A percentile compares a stretch with the other conserved stretches of the same genome.
phyloP scores from a whole-genome alignment of 2,888 invertebrate genomes.

The Agriotes lineatus region DNA sequence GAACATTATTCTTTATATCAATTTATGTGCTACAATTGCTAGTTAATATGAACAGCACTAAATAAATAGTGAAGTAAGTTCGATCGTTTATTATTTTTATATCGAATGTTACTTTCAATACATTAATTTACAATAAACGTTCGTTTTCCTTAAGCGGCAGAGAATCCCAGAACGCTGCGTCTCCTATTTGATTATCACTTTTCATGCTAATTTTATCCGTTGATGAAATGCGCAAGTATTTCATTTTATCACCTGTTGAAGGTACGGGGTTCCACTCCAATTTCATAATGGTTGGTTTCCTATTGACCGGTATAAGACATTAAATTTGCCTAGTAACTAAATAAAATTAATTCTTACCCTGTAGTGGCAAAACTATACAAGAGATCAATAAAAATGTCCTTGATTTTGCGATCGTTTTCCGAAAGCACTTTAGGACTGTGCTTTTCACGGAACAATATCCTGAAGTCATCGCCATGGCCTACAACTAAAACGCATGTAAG shows the following conservation, averaged over 20 bases:
- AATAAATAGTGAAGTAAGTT: too few species aligned
- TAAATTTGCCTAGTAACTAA: too few species aligned
- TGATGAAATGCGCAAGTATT: conserved; percentile 68
- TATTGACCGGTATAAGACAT: background rate
- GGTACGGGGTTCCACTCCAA: conserved; percentile 15
- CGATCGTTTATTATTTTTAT: too few species aligned
- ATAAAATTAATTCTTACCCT: conserved; percentile 12
- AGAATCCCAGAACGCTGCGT: conserved; percentile 70
- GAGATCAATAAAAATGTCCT: conserved; percentile 16
- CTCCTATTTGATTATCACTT: conserved; percentile 66
- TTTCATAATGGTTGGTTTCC: conserved; percentile 12
- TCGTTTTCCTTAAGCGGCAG: conserved; percentile 70
- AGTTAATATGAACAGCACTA: too few species aligned
- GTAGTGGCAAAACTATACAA: conserved; percentile 1
- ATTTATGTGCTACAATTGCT: too few species aligned
- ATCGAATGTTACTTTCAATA: too few species aligned
- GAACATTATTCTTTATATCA: too few species aligned
- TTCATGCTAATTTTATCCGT: conserved; percentile 66
- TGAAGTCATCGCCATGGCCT: conserved; percentile 19
- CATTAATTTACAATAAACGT: too few species aligned
- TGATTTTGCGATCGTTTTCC: conserved; percentile 6
- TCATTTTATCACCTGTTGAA: conserved; percentile 50
- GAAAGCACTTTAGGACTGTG: background rate
- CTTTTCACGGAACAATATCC: background rate
- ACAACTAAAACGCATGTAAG: background rate